Evolutionary conservation across 2,113 vertebrate species (phyloP).

Genomic region (Felis catus): F.catus_Fca126_mat1.0 CM031426.1:20639001-20639500

Average conservation of each 20-base stretch:
- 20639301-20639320: neutral
- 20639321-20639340: neutral
- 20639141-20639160: neutral
- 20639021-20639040: neutral
- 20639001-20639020: neutral
- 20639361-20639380: neutral
- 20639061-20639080: neutral
- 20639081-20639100: neutral
- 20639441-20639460: neutral
- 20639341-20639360: neutral
- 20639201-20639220: neutral
- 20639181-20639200: neutral
- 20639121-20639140: neutral
- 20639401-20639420: neutral
- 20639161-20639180: neutral
- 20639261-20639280: neutral
- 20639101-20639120: neutral
- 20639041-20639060: neutral
- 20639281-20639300: neutral
- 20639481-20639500: neutral
- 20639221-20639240: neutral
- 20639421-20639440: neutral
- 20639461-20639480: neutral
- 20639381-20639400: neutral
- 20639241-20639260: neutral